Percentiles rank a stretch among this genome's conserved stretches.
Evolutionary conservation across 2,113 vertebrate species (phyloP).

Genomic region (Aegotheles bennettii): DNA sequence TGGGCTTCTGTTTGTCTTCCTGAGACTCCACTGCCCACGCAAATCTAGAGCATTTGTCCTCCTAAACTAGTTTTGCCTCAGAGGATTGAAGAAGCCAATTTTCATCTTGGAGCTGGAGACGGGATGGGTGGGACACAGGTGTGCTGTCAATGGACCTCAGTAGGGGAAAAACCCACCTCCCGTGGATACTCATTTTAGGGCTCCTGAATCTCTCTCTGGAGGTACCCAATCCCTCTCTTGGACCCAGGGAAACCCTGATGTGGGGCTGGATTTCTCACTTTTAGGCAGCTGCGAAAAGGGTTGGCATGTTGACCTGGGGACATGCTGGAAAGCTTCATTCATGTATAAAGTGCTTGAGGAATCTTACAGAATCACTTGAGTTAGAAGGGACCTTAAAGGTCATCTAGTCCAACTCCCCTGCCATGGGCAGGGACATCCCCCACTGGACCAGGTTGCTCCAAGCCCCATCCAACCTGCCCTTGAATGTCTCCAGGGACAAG

Average conservation of each 20-base stretch:
- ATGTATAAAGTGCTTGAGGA: not conserved
- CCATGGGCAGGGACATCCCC: too few relatives aligned
- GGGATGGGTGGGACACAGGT: not conserved
- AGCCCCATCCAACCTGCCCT: too few relatives aligned
- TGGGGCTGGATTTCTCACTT: not conserved
- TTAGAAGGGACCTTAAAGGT: too few relatives aligned
- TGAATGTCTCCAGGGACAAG: too few relatives aligned
- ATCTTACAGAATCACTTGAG: too few relatives aligned
- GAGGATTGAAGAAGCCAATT: not conserved
- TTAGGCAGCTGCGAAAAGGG: not conserved
- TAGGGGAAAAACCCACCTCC: not conserved
- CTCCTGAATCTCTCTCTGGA: not conserved
- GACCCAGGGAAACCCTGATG: not conserved
- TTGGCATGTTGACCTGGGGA: not conserved
- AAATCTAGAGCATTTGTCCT: not conserved
- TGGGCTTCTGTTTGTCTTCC: not conserved
- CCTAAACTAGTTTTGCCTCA: not conserved
- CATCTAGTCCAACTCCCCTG: too few relatives aligned
- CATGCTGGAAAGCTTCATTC: not conserved
- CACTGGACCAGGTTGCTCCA: too few relatives aligned
- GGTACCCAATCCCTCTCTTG: not conserved
- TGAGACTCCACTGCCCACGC: not conserved
- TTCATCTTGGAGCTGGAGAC: not conserved
- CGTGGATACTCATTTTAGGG: not conserved
- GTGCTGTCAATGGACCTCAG: not conserved